phyloP scores from a whole-genome alignment of 1,140 invertebrate genomes.

The Drosophila setifemur region DNA sequence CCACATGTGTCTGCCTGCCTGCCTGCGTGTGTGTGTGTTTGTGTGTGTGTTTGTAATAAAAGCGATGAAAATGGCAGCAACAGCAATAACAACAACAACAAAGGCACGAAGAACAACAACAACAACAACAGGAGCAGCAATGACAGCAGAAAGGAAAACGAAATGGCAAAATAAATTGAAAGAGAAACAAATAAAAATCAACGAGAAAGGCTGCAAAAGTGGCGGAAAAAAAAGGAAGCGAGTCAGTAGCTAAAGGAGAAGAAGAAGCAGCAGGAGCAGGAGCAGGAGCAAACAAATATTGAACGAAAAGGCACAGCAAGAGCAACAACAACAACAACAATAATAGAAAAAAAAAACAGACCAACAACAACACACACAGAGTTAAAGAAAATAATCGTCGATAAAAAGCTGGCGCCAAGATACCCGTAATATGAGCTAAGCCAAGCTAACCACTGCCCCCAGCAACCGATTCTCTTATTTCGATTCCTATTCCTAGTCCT shows the following conservation, averaged over 20 bases:
- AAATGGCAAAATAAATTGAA: slow-evolving; percentile 81
- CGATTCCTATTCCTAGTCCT: slow-evolving; percentile 14
- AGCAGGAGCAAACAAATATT: slow-evolving; percentile 73
- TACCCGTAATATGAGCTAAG: slow-evolving; percentile 80
- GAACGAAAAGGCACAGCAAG: slow-evolving; percentile 67
- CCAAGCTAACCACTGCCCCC: slow-evolving; percentile 76
- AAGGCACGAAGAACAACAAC: slow-evolving; percentile 65
- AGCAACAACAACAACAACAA: slow-evolving; percentile 42
- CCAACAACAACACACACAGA: slow-evolving; percentile 21
- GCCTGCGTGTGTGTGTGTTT: slow-evolving; percentile 14
- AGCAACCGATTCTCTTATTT: no score
- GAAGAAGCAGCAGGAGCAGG: slow-evolving; percentile 30
- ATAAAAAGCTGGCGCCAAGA: slow-evolving; percentile 80
- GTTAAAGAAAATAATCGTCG: slow-evolving; percentile 77
- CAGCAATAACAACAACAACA: slow-evolving; percentile 58
- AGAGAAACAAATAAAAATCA: slow-evolving; percentile 81
- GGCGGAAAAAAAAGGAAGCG: slow-evolving; percentile 63
- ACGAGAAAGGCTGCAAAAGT: slow-evolving; percentile 79
- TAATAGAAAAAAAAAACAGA: slow-evolving; percentile 12
- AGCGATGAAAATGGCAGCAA: slow-evolving; percentile 78
- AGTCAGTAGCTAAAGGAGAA: slow-evolving; percentile 46
- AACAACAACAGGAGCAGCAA: slow-evolving; percentile 67
- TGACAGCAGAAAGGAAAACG: slow-evolving; percentile 80
- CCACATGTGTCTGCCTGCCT: slow-evolving; percentile 51
- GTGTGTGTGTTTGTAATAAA: slow-evolving; percentile 75